These are phyloP conservation scores for Agapornis canus DNA, from an alignment of 2,797 vertebrate genomes.

Conservation along the genomic window DNA sequence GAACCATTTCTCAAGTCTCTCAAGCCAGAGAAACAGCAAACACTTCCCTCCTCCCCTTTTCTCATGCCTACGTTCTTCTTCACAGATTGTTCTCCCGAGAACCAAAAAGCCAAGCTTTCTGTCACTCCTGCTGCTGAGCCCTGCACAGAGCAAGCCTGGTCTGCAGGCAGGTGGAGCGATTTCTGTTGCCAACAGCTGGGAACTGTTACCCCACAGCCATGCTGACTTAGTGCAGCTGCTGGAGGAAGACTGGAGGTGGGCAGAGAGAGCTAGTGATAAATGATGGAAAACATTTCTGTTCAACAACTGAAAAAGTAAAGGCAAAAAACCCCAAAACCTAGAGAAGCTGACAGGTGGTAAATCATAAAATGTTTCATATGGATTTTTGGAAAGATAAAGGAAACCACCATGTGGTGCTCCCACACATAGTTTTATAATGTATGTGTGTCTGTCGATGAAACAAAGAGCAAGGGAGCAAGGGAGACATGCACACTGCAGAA, in stretches of 20 bases:
- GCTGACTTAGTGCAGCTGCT: not conserved
- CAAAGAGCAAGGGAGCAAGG: not conserved
- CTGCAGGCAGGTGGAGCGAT: not conserved
- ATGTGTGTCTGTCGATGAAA: slow-evolving; percentile 5
- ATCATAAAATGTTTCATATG: slow-evolving; percentile 14
- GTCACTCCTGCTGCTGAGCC: not conserved
- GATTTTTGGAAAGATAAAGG: not conserved
- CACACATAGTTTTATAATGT: slow-evolving; percentile 22
- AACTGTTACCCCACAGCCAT: fast-evolving
- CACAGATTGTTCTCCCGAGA: not conserved
- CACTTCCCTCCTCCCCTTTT: not conserved
- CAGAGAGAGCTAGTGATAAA: not conserved
- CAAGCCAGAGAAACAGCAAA: slow-evolving; percentile 1
- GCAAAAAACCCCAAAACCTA: not conserved
- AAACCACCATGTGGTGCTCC: slow-evolving; percentile 54
- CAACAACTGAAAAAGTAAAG: not conserved
- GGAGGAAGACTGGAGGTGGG: not conserved
- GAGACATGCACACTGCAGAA: not conserved
- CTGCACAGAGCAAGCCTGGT: not conserved
- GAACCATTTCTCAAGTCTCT: slow-evolving; percentile 21
- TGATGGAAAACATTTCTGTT: slow-evolving; percentile 6
- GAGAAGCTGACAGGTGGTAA: slow-evolving; percentile 17
- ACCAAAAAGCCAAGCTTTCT: not conserved
- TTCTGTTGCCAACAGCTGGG: not conserved
- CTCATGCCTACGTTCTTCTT: not conserved